phyloP scores from a whole-genome alignment of 2,888 invertebrate species.

The Tenthredo scrophulariae region DNA sequence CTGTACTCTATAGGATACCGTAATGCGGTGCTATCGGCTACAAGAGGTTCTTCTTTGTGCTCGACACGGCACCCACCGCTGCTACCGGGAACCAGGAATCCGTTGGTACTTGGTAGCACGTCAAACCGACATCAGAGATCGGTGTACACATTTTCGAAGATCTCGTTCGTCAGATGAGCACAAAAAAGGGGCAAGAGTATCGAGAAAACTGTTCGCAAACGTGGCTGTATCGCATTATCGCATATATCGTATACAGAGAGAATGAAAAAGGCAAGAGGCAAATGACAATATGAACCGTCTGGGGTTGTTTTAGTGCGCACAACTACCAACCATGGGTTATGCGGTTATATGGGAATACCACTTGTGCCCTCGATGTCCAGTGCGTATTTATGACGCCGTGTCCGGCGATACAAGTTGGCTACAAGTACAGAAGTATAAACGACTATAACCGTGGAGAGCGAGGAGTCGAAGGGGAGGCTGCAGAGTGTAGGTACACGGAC shows the following conservation, averaged over 20 bases:
- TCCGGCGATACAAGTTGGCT: conserved; percentile 60
- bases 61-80: conserved; percentile 60
- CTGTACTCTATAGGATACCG: conserved; percentile 15
- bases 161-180: not conserved
- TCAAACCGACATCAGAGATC: conserved; percentile 15
- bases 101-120: conserved; percentile 6
- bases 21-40: conserved; percentile 55
- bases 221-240: not conserved
- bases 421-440: conserved; percentile 58
- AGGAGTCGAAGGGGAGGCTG: conserved; percentile 39
- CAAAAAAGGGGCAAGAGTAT: not conserved
- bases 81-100: conserved; percentile 59
- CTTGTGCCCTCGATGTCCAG: conserved; percentile 60
- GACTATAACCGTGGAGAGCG: conserved; percentile 12
- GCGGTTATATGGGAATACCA: conserved; percentile 42
- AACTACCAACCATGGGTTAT: not conserved
- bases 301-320: conserved; percentile 9
- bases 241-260: not conserved
- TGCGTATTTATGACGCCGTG: conserved; percentile 64
- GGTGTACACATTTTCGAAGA: not conserved
- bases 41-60: conserved; percentile 57
- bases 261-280: not conserved
- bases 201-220: not conserved
- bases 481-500: conserved; percentile 31
- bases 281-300: not conserved